Conservation (phyloP, 2,888 invertebrate species). For the Scrobipalpa costella region DNA sequence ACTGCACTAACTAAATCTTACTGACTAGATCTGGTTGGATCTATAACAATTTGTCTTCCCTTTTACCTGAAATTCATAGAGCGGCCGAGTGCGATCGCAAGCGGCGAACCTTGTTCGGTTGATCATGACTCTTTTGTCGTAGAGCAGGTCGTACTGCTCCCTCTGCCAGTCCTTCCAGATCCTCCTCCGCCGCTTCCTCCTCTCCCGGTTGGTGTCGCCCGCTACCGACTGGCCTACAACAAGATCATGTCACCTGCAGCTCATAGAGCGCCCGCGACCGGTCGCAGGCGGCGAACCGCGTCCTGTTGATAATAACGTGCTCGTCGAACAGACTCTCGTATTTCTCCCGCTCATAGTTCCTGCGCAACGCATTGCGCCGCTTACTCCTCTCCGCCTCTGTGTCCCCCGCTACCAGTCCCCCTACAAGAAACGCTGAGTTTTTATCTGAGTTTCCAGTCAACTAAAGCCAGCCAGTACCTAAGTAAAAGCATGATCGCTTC, state of each 20-base stretch:
- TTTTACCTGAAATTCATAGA: slow-evolving; percentile 50
- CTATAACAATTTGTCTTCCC: no score
- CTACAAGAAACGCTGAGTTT: slow-evolving; percentile 40
- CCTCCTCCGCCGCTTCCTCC: slow-evolving; percentile 55
- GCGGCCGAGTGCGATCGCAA: slow-evolving; percentile 64
- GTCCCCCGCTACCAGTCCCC: slow-evolving; percentile 42
- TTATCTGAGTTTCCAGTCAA: background rate
- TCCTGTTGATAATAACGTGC: slow-evolving; percentile 65
- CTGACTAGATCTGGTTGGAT: no score
- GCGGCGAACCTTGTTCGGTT: slow-evolving; percentile 57
- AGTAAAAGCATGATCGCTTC: slow-evolving; percentile 8
- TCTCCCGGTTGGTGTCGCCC: slow-evolving; percentile 61
- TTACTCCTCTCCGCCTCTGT: slow-evolving; percentile 62
- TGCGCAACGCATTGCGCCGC: slow-evolving; percentile 53
- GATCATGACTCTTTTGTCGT: background rate
- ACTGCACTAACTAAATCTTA: no score
- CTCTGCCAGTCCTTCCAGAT: slow-evolving; percentile 59
- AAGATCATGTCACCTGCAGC: slow-evolving; percentile 32
- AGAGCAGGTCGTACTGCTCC: slow-evolving; percentile 57
- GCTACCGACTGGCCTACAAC: slow-evolving; percentile 31
- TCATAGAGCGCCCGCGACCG: slow-evolving; percentile 62
- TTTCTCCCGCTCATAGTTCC: slow-evolving; percentile 62
- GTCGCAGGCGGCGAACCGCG: slow-evolving; percentile 67
- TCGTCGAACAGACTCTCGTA: slow-evolving; percentile 63
- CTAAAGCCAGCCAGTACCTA: slow-evolving; percentile 10